These are phyloP conservation scores for Stigmatopora nigra DNA, from an alignment of 2,113 vertebrate genomes.

Conservation along the genomic window DNA sequence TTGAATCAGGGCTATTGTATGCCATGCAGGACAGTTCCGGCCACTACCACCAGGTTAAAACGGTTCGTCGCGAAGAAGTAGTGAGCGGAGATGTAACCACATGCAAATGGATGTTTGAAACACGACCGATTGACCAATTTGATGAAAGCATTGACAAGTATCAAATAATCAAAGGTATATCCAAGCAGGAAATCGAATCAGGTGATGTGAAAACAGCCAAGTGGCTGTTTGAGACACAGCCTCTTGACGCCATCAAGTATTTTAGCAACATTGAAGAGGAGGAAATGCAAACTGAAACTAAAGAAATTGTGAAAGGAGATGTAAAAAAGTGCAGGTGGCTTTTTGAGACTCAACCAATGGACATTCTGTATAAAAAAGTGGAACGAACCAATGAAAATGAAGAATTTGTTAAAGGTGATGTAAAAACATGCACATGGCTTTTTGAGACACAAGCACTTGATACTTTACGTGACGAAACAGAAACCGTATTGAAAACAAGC, in stretches of 20 bases:
- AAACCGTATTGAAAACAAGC: slow-evolving; percentile 64
- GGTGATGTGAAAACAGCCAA: slow-evolving; percentile 89
- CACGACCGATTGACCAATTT: slow-evolving; percentile 84
- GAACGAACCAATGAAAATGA: slow-evolving; percentile 56
- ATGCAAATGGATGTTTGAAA: slow-evolving; percentile 92
- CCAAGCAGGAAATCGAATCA: slow-evolving; percentile 81
- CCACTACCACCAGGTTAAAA: slow-evolving; percentile 84
- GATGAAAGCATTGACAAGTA: slow-evolving; percentile 78
- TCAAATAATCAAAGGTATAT: slow-evolving; percentile 86
- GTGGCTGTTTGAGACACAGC: slow-evolving; percentile 92
- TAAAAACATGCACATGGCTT: slow-evolving; percentile 84
- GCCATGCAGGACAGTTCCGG: slow-evolving; percentile 85
- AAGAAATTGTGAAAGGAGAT: slow-evolving; percentile 78
- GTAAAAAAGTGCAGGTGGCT: slow-evolving; percentile 87
- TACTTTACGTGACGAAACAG: slow-evolving; percentile 70
- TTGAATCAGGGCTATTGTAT: slow-evolving; percentile 80
- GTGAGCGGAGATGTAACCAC: slow-evolving; percentile 82
- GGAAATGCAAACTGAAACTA: slow-evolving; percentile 56
- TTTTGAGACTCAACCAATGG: slow-evolving; percentile 90
- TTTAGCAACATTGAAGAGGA: slow-evolving; percentile 78
- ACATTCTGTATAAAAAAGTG: slow-evolving; percentile 78
- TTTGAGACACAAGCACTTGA: slow-evolving; percentile 87
- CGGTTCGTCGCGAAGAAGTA: slow-evolving; percentile 83
- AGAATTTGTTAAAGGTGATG: slow-evolving; percentile 78
- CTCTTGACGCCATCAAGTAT: slow-evolving; percentile 84